Base-by-base conservation (phyloP, 2,888 invertebrate genomes). In the Halictus quadricinctus region DNA sequence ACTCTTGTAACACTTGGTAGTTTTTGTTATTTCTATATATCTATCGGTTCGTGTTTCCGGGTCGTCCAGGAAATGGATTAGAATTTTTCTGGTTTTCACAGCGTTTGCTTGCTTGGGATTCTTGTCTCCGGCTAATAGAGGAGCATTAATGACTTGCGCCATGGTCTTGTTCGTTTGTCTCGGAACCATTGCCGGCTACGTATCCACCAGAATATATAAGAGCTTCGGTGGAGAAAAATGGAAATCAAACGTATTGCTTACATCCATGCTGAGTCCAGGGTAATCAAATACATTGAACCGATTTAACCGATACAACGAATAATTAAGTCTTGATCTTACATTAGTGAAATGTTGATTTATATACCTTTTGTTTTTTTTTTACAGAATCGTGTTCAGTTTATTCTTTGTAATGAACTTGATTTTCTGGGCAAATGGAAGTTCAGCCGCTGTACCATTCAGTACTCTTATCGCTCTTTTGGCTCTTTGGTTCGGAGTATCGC, bases 91-190 rank as follows among this genome's bases (percentile, higher is more conserved):
- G 8, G 66, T 74, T 72, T 81, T 88, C 94, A 76, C 93, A 96
- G 99, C 98, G 25, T 99, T 99, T 95, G 99, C 99, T n/a, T 99
- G 99, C 94, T 96, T 99, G 88, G 99, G 99, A 79, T 99, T 99
- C 95, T 96, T 99, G 81, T 99, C 99, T 15, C 99, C 99, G 0
- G 99, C 99, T 7, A 99, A 99, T 95, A 97, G 99, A 92, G 99
- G 99, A 13, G 99, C 99, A 0, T 95, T 99, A 84, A 99, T 99
- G 99, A 99, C 99, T 0, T 99, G 99, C 94, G 97, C 99, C 46
- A 97, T 99, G 96, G 98, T 99, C 1, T 96, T 99, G 86, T 99
- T 98, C 95, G 99, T 99, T n/a, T 96, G 99, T 88, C 96, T 99
- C 54, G 99, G 99, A 18, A 98, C 99, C 0, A 98, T 98, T 1